Base-by-base conservation (phyloP, 2,888 invertebrate species). In the Phragmatobia fuliginosa region DNA sequence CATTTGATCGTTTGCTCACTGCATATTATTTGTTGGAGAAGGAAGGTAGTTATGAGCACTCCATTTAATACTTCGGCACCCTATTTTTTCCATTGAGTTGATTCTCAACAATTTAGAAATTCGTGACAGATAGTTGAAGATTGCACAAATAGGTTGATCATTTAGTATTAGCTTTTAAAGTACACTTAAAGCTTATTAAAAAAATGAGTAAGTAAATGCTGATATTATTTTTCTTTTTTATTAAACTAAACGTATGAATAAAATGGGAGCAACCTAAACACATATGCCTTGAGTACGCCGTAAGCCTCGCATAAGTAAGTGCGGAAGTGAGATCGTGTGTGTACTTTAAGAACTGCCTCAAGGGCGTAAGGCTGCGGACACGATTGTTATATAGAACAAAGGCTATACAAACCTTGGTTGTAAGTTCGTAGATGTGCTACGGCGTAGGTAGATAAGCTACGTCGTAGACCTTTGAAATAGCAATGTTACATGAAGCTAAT, bases 271-370 rank as follows among this genome's bases (percentile, higher is more conserved):
- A 67, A 58, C 60, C 41, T 67, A n/a, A 67, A 69, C 36, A 74
- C 72, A 77, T 63, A 25, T 41, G 49, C 63, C 52, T 66, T 66
- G n/a, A 60, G 67, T 61, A 28, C 45, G 64, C 58, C 72, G 68
- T 72, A 68, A 74, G 59, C 66, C 21, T 38, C 33, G 63, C 70
- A 60, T 70, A 78, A 78, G 78, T 78, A 80, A 80, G 59, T 67
- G 64, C 45, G 75, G 78, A 80, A 80, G 72, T 74, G 67, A 71
- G 68, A 77, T 70, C 61, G 59, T 49, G 70, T 58, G 66, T 71
- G 70, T 75, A 70, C 75, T 56, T 80, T 68, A 56, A 65, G 38
- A 56, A 65, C 52, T 36, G 61, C 69, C 80, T 66, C 75, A 28
- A 70, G 70, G 28, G 74, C 45, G 62, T 45, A 38, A 68, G 61